Evolutionary conservation across 2,113 vertebrate genomes (phyloP), one percentile per base, ranked within the genome.

Genomic region (Dinomys branickii): DNA sequence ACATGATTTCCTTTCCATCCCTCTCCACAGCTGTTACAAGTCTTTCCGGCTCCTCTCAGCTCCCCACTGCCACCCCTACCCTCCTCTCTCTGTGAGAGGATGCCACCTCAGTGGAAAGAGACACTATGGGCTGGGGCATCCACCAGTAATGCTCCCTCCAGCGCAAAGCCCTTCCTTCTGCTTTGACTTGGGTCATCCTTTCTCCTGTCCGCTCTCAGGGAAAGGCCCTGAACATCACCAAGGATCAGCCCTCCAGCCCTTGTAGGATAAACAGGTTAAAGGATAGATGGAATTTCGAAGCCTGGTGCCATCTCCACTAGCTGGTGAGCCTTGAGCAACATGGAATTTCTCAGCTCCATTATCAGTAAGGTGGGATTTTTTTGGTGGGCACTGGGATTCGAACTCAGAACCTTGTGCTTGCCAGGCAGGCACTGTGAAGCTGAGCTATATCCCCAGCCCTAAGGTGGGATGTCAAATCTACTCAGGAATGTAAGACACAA

Each of bases 1-100:
- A 41, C 89, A 65, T 54, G 69, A 93, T 94, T 96, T 90, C 87
- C 97, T 94, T 84, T n/a, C 89, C 92, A 26, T n/a, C 75, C 91
- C 58, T 85, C 94, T 81, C 88, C 28, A 90, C 97, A 94, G 96
- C 95, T 97, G 95, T 86, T 20, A 54, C 4, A 20, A 86, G 86
- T 41, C 93, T 85, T 61, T 75, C 14, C 33, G 1, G 0, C 85
- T 30, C 80, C 59, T 28, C 88, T 87, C 81, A 13, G 58, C 19
- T 73, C 91, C 85, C 88, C 65, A 73, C 78, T 73, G 59, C 81
- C 92, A 54, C 10, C 47, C 54, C 52, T 10, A 1, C 87, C 10
- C 52, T 33, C 77, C 33, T 65, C 58, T 78, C 38, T 14, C 54
- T 65, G 9, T 30, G 3, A 47, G 47, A 2, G 35, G 52, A 65